These are phyloP conservation scores for Chaetorhynchus papuensis DNA, from an alignment of 2,113 vertebrate genomes.

Conservation along the genomic window DNA sequence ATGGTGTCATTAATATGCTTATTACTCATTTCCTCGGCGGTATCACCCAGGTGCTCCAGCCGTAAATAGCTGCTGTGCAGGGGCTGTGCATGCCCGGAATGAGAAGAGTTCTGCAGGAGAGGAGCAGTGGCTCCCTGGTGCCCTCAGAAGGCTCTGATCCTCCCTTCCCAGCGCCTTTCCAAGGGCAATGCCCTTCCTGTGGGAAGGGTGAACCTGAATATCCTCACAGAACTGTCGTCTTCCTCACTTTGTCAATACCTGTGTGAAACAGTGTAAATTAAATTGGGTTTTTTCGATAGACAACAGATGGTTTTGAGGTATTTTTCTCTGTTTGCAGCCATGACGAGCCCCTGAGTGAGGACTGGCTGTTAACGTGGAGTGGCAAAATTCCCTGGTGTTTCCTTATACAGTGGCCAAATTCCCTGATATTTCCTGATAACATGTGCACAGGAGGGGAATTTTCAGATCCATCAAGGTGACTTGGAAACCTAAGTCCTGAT, in stretches of 20 bases:
- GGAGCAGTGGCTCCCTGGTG: neutral
- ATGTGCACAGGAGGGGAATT: neutral
- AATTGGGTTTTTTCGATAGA: neutral
- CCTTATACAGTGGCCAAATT: neutral
- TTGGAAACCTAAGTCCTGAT: neutral
- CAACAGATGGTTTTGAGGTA: neutral
- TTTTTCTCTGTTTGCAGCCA: neutral
- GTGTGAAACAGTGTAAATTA: neutral
- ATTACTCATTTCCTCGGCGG: neutral
- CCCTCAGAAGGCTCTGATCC: neutral
- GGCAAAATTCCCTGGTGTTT: neutral
- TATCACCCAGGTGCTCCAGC: neutral
- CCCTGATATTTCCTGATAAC: neutral
- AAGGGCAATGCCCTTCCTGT: neutral
- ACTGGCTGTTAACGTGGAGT: neutral
- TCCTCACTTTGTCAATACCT: neutral
- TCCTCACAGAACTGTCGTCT: neutral
- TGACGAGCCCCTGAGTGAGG: neutral
- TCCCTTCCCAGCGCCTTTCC: neutral
- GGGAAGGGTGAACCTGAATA: neutral
- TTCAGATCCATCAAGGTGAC: neutral
- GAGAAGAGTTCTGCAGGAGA: neutral
- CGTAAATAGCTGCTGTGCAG: neutral
- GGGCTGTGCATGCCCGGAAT: neutral
- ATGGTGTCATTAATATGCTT: constrained; percentile 9